A percentile compares a stretch with the other conserved stretches of the same genome.
These are phyloP conservation scores for Riptortus pedestris DNA, from an alignment of 1,140 invertebrate genomes.

Conservation along the genomic window DNA sequence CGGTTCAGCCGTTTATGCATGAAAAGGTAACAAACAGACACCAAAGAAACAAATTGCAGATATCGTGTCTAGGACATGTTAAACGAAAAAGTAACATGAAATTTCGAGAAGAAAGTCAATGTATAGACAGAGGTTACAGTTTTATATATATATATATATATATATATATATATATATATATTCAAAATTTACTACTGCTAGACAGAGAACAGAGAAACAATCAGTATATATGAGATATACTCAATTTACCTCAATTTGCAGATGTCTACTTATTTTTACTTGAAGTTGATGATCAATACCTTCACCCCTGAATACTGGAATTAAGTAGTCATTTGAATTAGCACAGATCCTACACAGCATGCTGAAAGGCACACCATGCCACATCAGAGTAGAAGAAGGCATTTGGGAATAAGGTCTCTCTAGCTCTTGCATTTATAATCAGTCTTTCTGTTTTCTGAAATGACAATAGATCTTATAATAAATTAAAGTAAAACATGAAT, in stretches of 20 bases:
- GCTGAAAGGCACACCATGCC: neutral
- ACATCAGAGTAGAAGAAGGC: neutral
- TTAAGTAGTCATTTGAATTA: conserved; percentile 39
- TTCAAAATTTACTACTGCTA: neutral
- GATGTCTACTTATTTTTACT: conserved; percentile 46
- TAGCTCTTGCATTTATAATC: neutral
- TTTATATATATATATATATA: too few relatives aligned
- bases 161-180: neutral
- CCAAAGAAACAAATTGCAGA: too few relatives aligned
- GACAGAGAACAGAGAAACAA: too few relatives aligned
- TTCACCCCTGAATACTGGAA: conserved; percentile 47
- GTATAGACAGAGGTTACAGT: too few relatives aligned
- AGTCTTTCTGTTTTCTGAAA: too few relatives aligned
- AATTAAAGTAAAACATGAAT: too few relatives aligned
- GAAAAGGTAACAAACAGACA: too few relatives aligned
- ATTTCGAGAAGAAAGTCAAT: too few relatives aligned
- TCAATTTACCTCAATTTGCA: conserved; percentile 44
- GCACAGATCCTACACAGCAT: conserved; percentile 47
- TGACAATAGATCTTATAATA: too few relatives aligned
- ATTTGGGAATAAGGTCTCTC: neutral
- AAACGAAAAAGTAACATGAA: too few relatives aligned
- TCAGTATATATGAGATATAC: too few relatives aligned
- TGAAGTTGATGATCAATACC: conserved; percentile 43
- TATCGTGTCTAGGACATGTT: neutral
- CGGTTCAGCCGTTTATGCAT: too few relatives aligned